These are phyloP conservation scores for Ceyx cyanopectus DNA, from an alignment of 2,113 vertebrate genomes.

Conservation along the genomic window DNA sequence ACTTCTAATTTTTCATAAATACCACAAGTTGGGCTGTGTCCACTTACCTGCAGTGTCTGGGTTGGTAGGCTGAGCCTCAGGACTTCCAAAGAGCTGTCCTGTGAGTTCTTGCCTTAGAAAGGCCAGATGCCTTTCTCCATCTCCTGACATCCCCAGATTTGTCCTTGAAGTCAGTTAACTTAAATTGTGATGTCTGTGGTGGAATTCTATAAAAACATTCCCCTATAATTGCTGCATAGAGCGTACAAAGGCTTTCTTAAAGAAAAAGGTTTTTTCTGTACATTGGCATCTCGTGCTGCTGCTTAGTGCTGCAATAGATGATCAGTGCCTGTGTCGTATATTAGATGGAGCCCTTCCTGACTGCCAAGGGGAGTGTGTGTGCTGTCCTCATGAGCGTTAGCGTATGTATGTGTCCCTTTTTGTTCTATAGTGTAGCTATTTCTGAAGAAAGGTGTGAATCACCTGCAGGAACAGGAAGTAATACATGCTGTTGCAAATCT, in stretches of 20 bases:
- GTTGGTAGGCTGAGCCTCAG: not conserved
- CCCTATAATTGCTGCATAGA: not conserved
- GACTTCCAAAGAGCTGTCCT: not conserved
- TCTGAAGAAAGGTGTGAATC: not conserved
- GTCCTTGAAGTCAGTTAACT: not conserved
- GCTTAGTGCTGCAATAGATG: not conserved
- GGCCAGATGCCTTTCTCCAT: not conserved
- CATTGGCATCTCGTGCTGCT: not conserved
- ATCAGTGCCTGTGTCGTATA: not conserved
- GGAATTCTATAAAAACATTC: conserved; percentile 1
- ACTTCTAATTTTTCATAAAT: not conserved
- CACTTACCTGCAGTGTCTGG: not conserved
- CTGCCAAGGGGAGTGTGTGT: not conserved
- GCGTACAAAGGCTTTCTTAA: not conserved
- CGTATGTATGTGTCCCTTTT: not conserved
- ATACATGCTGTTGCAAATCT: not conserved
- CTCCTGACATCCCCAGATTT: not conserved
- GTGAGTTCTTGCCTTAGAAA: not conserved
- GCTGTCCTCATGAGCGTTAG: not conserved
- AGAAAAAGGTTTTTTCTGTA: not conserved
- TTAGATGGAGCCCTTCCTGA: not conserved
- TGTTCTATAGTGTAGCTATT: not conserved
- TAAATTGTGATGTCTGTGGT: not conserved
- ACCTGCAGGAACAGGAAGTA: not conserved
- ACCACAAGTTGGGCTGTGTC: not conserved